Evolutionary conservation across 1,140 invertebrate genomes (phyloP).

Genomic region (Drosophila repletoides): DNA sequence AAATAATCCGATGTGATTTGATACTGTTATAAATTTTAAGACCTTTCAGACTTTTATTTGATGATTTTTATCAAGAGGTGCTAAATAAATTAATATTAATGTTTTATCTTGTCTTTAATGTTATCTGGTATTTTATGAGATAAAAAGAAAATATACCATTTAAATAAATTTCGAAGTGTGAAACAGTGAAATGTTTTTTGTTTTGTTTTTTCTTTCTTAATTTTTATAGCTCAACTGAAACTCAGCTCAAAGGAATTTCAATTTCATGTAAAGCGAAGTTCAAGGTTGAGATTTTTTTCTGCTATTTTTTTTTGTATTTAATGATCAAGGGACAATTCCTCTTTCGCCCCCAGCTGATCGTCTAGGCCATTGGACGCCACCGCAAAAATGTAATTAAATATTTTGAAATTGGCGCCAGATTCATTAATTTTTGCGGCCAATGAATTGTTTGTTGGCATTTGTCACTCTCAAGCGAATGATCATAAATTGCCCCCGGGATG

Average conservation of each 20-base stretch:
- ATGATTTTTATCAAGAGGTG: constrained; percentile 48
- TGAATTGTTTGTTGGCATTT: constrained; percentile 29
- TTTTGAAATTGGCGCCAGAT: constrained; percentile 2
- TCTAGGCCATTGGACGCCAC: constrained; percentile 32
- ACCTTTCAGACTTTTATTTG: neutral
- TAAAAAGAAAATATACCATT: constrained; percentile 55
- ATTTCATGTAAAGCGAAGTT: constrained; percentile 25
- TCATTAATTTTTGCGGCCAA: constrained; percentile 14
- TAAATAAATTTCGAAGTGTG: constrained; percentile 60
- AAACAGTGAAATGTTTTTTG: constrained; percentile 47
- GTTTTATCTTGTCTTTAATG: constrained; percentile 18
- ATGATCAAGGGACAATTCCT: constrained; percentile 3
- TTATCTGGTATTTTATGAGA: constrained; percentile 31
- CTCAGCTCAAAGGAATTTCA: constrained; percentile 59
- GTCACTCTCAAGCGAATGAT: constrained; percentile 39
- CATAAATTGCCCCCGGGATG: constrained; percentile 22
- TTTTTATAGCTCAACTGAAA: constrained; percentile 28
- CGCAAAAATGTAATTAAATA: constrained; percentile 31
- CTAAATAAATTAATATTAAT: constrained; percentile 54
- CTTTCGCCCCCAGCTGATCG: neutral
- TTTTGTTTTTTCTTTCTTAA: constrained; percentile 1
- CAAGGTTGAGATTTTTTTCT: constrained; percentile 17
- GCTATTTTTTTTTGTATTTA: neutral
- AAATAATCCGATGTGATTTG: constrained; percentile 7
- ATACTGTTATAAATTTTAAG: constrained; percentile 32